Evolutionary conservation across 2,888 invertebrate genomes (phyloP).

Genomic region (Lepidochitona cinerea): DNA sequence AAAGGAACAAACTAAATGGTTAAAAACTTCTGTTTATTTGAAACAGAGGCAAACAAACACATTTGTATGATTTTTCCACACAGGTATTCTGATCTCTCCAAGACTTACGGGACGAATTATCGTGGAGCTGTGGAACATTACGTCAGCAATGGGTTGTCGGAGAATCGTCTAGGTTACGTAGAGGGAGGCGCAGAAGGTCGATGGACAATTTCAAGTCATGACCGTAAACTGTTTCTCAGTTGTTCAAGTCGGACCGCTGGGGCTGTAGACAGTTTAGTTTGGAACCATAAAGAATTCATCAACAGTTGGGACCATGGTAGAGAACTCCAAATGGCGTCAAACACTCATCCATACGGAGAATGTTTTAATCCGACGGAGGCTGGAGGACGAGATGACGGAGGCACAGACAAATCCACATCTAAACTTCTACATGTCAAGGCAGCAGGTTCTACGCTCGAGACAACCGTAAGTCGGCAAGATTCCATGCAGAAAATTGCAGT

Average conservation of each 20-base stretch:
- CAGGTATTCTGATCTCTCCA: constrained; percentile 32
- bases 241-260: constrained; percentile 35
- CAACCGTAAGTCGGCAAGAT: constrained; percentile 28
- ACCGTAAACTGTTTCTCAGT: constrained; percentile 28
- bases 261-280: constrained; percentile 39
- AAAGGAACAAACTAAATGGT: too few species aligned
- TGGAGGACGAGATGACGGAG: constrained; percentile 30
- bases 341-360: constrained; percentile 29
- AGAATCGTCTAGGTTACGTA: constrained; percentile 31
- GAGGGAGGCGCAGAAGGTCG: constrained; percentile 23
- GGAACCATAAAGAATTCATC: constrained; percentile 37
- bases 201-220: constrained; percentile 32
- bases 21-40: too few species aligned
- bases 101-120: constrained; percentile 33
- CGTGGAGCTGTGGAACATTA: constrained; percentile 32
- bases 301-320: constrained; percentile 34
- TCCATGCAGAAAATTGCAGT: too few species aligned
- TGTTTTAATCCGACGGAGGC: constrained; percentile 44
- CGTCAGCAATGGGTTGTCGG: constrained; percentile 19
- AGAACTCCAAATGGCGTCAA: constrained; percentile 39
- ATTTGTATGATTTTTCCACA: too few species aligned
- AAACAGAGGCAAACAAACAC: too few species aligned
- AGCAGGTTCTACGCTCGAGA: constrained; percentile 18
- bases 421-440: constrained; percentile 24
- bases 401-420: constrained; percentile 22